Conservation (phyloP, 2,113 vertebrate species). For the Xyliphius kryptos region DNA sequence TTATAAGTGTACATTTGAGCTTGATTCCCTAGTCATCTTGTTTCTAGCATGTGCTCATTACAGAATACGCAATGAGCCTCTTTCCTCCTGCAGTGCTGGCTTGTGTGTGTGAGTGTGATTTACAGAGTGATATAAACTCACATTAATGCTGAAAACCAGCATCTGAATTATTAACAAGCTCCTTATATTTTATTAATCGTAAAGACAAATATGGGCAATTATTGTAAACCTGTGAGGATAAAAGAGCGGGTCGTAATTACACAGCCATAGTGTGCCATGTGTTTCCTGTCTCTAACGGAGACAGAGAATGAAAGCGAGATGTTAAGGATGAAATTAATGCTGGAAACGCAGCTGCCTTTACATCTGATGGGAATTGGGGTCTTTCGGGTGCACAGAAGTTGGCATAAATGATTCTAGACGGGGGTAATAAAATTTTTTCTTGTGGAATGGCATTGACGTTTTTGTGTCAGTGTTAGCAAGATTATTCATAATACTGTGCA, state of each 20-base stretch:
- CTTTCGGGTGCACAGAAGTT: neutral
- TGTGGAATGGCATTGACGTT: neutral
- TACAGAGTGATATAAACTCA: constrained; percentile 41
- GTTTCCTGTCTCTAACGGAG: constrained; percentile 19
- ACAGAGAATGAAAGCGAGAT: constrained; percentile 5
- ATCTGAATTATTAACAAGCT: constrained; percentile 60
- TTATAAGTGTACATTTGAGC: neutral
- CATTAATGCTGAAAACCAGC: constrained; percentile 56
- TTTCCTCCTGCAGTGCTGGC: neutral
- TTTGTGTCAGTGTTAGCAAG: neutral
- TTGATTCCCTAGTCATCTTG: neutral
- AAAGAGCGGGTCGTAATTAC: constrained; percentile 25
- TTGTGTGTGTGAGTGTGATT: constrained; percentile 5
- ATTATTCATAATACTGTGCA: neutral
- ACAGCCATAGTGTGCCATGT: neutral
- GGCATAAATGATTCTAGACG: neutral
- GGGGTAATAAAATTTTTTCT: neutral
- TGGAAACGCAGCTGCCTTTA: neutral
- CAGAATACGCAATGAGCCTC: neutral
- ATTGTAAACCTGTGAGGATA: constrained; percentile 43
- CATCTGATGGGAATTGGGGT: constrained; percentile 6
- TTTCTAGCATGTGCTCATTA: neutral
- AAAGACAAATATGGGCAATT: constrained; percentile 66
- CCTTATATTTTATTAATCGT: constrained; percentile 64
- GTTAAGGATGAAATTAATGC: constrained; percentile 8